Evolutionary conservation across 2,113 vertebrate genomes (phyloP).

Genomic region (Elaphurus davidianus): DNA sequence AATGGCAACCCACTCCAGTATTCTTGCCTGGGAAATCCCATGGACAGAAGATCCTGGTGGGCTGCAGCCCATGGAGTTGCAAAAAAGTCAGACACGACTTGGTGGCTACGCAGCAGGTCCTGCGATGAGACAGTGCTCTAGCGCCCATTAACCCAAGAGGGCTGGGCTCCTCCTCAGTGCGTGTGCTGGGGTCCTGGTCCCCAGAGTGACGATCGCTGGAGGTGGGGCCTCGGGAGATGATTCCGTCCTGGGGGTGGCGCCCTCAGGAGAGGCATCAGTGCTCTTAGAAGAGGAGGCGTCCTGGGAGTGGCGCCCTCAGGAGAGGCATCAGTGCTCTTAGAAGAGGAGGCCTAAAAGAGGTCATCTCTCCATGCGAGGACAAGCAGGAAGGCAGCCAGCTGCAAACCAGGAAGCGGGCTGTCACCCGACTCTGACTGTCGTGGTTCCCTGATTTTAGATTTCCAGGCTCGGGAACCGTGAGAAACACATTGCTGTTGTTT

Average conservation of each 20-base stretch:
- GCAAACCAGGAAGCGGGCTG: neutral
- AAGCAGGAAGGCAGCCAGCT: neutral
- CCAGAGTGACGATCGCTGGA: neutral
- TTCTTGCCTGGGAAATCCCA: neutral
- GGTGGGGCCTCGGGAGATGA: neutral
- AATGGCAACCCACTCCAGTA: neutral
- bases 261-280: neutral
- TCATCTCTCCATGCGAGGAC: neutral
- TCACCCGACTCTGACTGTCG: neutral
- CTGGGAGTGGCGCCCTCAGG: neutral
- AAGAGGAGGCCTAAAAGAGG: neutral
- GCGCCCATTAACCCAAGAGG: fast-evolving
- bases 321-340: neutral
- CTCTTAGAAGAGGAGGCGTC: neutral
- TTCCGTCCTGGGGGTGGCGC: neutral
- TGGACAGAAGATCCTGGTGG: neutral
- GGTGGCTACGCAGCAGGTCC: neutral
- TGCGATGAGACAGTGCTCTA: no score
- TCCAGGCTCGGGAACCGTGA: neutral
- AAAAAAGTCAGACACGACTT: neutral
- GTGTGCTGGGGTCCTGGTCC: neutral
- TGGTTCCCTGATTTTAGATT: neutral
- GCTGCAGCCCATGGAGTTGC: neutral
- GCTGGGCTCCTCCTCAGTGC: no score
- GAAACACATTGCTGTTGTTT: neutral